Conservation (phyloP, 2,888 invertebrate species). For the Sepiola atlantica region DNA sequence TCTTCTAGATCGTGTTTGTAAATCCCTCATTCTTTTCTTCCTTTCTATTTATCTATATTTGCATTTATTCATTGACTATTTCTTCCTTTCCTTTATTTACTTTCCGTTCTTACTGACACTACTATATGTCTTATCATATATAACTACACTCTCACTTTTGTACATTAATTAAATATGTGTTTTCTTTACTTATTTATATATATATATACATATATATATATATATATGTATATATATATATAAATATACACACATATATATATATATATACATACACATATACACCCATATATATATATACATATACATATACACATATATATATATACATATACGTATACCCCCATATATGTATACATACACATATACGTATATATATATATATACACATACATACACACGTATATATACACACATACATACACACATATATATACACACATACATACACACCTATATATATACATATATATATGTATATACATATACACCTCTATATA, state of each 20-base stretch:
- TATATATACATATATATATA: neutral
- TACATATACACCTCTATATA: too few species aligned
- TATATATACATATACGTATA: neutral
- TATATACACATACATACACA: neutral
- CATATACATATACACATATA: neutral
- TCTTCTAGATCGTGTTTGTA: neutral
- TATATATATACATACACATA: neutral
- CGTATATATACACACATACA: too few species aligned
- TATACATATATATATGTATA: too few species aligned
- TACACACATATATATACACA: too few species aligned
- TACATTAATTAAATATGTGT: too few species aligned
- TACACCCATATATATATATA: neutral
- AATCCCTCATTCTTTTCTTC: neutral
- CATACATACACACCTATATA: too few species aligned
- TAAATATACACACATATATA: neutral
- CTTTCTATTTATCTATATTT: neutral
- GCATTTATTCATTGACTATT: too few species aligned
- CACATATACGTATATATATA: neutral
- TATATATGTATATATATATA: neutral
- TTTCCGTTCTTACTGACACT: neutral
- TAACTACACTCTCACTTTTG: too few species aligned
- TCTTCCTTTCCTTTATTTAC: neutral
- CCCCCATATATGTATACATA: neutral
- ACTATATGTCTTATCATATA: neutral
- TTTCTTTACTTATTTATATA: neutral